phyloP scores from a whole-genome alignment of 2,113 vertebrate species.

The Recurvirostra avosetta region DNA sequence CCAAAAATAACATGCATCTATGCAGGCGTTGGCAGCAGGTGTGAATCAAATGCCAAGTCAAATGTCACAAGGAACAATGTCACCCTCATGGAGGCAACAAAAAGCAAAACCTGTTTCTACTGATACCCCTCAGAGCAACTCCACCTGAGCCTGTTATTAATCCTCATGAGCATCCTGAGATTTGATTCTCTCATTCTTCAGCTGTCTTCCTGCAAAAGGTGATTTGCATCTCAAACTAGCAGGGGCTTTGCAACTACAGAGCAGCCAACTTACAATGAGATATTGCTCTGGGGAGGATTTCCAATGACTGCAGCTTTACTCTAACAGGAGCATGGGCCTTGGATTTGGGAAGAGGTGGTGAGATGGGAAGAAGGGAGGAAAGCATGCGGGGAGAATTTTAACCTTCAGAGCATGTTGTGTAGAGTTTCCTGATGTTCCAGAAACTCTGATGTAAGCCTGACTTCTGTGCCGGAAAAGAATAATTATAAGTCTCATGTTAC shows the following conservation, averaged over 20 bases:
- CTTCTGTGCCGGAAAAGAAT: background rate
- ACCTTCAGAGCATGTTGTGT: background rate
- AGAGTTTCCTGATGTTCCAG: background rate
- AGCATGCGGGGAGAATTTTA: background rate
- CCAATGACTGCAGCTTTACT: constrained; percentile 17
- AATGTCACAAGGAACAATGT: background rate
- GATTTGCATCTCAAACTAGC: constrained; percentile 42
- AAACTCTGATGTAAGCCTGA: background rate
- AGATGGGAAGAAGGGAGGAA: background rate
- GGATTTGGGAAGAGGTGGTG: background rate
- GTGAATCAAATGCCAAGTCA: background rate
- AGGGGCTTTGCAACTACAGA: background rate
- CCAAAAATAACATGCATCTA: background rate
- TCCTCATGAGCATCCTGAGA: background rate
- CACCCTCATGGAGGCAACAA: background rate
- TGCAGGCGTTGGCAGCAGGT: background rate
- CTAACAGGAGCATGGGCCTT: background rate
- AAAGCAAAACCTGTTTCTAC: background rate
- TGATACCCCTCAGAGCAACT: background rate
- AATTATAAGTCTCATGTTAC: background rate
- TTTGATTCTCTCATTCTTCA: constrained; percentile 1
- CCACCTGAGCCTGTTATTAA: background rate
- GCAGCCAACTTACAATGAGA: background rate
- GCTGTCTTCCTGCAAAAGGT: background rate
- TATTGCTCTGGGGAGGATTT: background rate